These are phyloP conservation scores for Cactoblastis cactorum DNA, from an alignment of 2,888 invertebrate genomes.

Conservation along the genomic window DNA sequence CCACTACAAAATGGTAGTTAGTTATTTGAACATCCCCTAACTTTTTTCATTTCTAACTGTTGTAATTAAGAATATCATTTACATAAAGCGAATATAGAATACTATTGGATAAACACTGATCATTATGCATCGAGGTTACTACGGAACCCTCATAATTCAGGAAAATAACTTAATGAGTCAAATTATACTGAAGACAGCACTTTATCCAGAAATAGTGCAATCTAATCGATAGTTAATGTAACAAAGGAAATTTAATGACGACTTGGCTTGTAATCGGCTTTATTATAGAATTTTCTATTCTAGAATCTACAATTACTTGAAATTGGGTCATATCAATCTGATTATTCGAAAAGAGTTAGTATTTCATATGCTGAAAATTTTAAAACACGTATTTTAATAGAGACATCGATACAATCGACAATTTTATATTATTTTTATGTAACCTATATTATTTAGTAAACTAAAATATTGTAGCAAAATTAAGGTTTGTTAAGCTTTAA, in stretches of 20 bases:
- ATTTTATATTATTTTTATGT: too few species aligned
- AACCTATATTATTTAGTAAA: too few species aligned
- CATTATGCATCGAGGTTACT: background rate
- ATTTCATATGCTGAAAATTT: background rate
- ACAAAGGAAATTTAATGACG: background rate
- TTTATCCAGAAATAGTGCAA: conserved; percentile 7
- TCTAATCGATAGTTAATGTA: background rate
- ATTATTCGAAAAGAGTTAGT: background rate
- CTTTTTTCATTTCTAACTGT: too few species aligned
- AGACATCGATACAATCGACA: background rate
- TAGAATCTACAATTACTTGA: background rate
- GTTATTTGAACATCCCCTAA: too few species aligned
- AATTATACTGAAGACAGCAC: background rate
- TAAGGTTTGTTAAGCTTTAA: too few species aligned
- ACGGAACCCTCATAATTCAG: background rate
- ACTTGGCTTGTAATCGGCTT: background rate
- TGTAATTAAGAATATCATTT: too few species aligned
- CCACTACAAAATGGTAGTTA: too few species aligned
- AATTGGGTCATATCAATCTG: background rate
- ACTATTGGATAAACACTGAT: background rate
- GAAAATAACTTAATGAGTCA: background rate
- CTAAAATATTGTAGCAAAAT: too few species aligned
- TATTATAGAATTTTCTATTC: background rate
- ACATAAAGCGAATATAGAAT: background rate
- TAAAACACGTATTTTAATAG: background rate